Evolutionary conservation across 2,113 vertebrate species (phyloP), one percentile per base, ranked within the genome.

Genomic region (Eublepharis macularius): DNA sequence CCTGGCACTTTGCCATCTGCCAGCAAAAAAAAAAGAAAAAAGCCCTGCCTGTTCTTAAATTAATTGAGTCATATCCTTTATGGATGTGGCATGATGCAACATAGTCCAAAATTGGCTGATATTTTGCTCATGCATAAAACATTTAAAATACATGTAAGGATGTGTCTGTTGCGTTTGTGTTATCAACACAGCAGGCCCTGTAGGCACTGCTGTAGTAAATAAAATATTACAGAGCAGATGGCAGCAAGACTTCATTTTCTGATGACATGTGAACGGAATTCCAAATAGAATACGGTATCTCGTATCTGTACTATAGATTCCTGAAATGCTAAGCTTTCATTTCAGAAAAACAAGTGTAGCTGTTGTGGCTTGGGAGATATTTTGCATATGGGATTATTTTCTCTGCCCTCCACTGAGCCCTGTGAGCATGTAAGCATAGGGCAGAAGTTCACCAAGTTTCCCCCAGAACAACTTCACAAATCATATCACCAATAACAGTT

Each of bases 71-170:
- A 6, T 45, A 84, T 76, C 80, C 32, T 1, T 3, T 85, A 12
- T 0, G 83, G 88, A 90, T 86, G 36, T 39, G 84, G 81, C 68
- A 47, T 57, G 83, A 93, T 92, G 92, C 63, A 89, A 81, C 34
- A 77, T 77, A 84, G 90, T 85, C 88, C 12, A 82, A 6, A 2
- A 90, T 88, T 57, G 36, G 69, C 91, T 81, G 89, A 91, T 87
- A 84, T 80, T 65, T 11, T 85, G 90, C 91, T 91, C 72, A 75
- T 87, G 88, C 86, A 90, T 73, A 47, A 83, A 76, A 0, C 57
- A 90, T 90, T 93, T 86, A 76, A 92, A 92, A 94, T 88, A 92
- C 87, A 88, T 88, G 86, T 11, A 77, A 90, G 91, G 89, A 88
- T 77, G 88, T 89, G 91, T 75, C 83, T 87, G 83, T 88, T 93